These are phyloP conservation scores for Lynx canadensis DNA, from an alignment of 2,113 vertebrate species.

Conservation along the genomic window DNA sequence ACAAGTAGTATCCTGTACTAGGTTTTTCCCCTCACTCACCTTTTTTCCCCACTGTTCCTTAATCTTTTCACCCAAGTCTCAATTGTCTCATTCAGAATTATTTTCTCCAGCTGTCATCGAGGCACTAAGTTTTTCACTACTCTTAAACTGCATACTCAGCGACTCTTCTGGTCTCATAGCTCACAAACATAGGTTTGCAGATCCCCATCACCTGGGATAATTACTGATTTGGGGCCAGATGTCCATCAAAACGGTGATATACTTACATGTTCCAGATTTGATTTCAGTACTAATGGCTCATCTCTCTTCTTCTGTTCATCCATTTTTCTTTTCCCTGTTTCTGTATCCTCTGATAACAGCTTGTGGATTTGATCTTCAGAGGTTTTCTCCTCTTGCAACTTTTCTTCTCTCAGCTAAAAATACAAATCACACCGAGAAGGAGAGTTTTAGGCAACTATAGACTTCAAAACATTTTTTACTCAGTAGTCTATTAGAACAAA, in stretches of 20 bases:
- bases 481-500: slow-evolving; percentile 36
- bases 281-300: slow-evolving; percentile 81
- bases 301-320: slow-evolving; percentile 87
- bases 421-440: slow-evolving; percentile 32
- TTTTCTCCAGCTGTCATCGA: neutral
- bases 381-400: slow-evolving; percentile 85
- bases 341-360: slow-evolving; percentile 82
- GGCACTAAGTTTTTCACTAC: neutral
- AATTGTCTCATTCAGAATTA: neutral
- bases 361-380: slow-evolving; percentile 85
- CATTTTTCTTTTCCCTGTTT: slow-evolving; percentile 82
- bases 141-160: neutral
- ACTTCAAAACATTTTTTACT: slow-evolving; percentile 34
- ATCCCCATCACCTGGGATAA: neutral
- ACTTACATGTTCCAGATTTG: slow-evolving; percentile 85
- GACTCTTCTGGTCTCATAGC: neutral
- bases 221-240: neutral
- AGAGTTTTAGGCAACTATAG: neutral
- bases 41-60: neutral
- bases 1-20: neutral
- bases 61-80: slow-evolving; percentile 15
- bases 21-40: neutral
- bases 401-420: slow-evolving; percentile 87
- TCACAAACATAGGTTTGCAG: neutral
- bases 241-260: neutral